Evolutionary conservation across 2,888 invertebrate genomes (phyloP), one percentile per base, ranked within the genome.

Genomic region (Mimumesa dahlbomi): DNA sequence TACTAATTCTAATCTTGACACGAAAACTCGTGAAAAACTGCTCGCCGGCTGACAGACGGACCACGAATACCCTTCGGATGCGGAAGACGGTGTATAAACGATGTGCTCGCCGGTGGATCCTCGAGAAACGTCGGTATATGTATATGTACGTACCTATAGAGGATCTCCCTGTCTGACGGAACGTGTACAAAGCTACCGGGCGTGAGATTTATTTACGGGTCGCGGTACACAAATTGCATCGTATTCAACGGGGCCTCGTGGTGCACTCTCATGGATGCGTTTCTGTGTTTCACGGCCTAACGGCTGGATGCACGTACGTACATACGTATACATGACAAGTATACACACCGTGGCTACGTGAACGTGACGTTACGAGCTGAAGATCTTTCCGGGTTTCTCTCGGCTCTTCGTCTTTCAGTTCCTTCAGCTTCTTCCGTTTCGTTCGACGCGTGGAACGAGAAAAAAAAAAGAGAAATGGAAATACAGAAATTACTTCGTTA

Each of bases 401-500:
- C 16, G 21, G n/a, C 2, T 21, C 11, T 43, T 40, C 38, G 2
- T 5, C 16, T 16, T 1, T 43, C 22, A n/a, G n/a, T n/a, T 53
- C 61, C 54, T 66, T 52, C 45, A 52, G 46, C 62, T 42, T 62
- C 52, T 57, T 46, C 40, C 38, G 63, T 50, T 56, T 63, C 22
- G 19, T 25, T 48, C 25, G 46, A 53, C 34, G 36, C 48, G 46
- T 48, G 45, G n/a, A n/a, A n/a, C n/a, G n/a, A n/a, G n/a, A n/a
- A n/a, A n/a, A n/a, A n/a, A n/a, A n/a, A n/a, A n/a, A n/a, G n/a
- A n/a, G n/a, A n/a, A n/a, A n/a, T n/a, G n/a, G n/a, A n/a, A n/a
- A n/a, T n/a, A n/a, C n/a, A 46, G 54, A 62, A 62, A 65, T 69
- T 57, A 65, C 65, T 69, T 65, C 65, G 42, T 69, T 69, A 65